Base-by-base conservation (phyloP, 2,888 invertebrate species). In the Hypsopygia costalis region DNA sequence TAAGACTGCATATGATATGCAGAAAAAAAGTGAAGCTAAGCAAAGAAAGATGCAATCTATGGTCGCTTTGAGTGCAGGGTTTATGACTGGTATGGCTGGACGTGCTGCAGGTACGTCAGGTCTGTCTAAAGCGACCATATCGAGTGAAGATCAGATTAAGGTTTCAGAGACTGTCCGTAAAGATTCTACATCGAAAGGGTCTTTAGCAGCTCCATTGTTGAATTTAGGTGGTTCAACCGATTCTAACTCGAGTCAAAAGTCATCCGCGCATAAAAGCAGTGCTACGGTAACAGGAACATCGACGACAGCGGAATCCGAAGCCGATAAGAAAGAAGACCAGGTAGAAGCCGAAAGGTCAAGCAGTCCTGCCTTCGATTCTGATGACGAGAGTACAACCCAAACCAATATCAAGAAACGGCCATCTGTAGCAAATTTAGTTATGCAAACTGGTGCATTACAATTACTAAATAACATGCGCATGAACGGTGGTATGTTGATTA, bases 1-100 rank as follows among this genome's bases (percentile, higher is more conserved):
- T 78, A 96, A 97, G 73, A 98, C 98, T 28, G 99, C 98, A 4
- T 97, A 98, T 69, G 96, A 97, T 58, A 97, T 99, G 95, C 98
- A 98, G 75, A 96, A 97, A 74, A 97, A 98, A 71, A 97, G 98
- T 58, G 97, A 98, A 81, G 97, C 96, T 0, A 98, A 98, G 61
- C 97, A 98, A 68, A 92, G 97, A 21, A 97, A 98, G 81, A 96
- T 97, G 95, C 96, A 97, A 62, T 96, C 96, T 5, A 96, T 97
- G 95, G 97, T 97, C 6, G 96, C 96, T 0, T 78, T 97, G 46
- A 95, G 95, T 67, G 96, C 96, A 0, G 96, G 96, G 0, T 95
- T 96, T 0, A 96, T 96, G 95, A 93, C 95, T 0, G 96, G 96
- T 0, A 96, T 96, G 95, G 95, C 96, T 0, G 95, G 95, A 0